These are phyloP conservation scores for Selene dorsalis DNA, from an alignment of 2,797 vertebrate genomes.

Conservation along the genomic window DNA sequence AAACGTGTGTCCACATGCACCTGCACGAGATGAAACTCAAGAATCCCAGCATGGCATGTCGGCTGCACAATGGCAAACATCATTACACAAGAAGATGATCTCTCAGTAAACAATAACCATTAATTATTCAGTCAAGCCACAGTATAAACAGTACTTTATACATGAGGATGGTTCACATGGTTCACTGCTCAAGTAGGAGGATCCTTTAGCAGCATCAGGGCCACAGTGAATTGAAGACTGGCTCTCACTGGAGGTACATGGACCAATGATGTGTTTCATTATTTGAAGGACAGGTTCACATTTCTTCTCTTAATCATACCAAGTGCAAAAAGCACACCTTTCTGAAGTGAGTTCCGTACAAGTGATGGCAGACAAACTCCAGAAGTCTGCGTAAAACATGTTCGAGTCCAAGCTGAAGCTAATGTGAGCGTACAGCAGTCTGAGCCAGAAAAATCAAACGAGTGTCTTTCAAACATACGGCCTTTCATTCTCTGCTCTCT, in stretches of 20 bases:
- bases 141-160: no score
- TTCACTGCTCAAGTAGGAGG: no score
- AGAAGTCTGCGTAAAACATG: neutral
- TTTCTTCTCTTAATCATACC: neutral
- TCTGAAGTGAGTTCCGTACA: neutral
- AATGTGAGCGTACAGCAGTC: neutral
- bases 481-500: neutral
- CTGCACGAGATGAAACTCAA: no score
- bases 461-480: neutral
- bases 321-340: neutral
- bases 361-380: neutral
- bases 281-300: neutral
- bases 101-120: no score
- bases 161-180: no score
- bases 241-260: neutral
- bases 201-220: no score
- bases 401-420: neutral
- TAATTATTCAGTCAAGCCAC: no score
- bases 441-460: neutral
- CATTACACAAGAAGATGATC: no score
- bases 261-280: neutral
- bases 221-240: neutral
- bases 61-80: no score
- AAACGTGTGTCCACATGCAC: no score
- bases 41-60: no score